Base-by-base conservation (phyloP, 2,797 vertebrate species). In the Lagorchestes hirsutus region DNA sequence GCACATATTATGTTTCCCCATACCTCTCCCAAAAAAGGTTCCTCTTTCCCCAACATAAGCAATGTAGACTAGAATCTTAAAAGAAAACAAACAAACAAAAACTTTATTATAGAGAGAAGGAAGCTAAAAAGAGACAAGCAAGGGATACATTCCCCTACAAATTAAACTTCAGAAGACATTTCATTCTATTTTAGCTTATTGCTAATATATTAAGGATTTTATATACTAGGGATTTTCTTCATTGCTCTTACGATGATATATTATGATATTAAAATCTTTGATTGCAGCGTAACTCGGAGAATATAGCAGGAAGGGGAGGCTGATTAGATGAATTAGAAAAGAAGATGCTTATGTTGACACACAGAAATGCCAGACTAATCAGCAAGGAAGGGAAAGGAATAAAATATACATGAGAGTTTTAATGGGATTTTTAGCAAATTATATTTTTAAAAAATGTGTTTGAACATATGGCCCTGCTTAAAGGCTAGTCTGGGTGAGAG, bases 391-490 rank as follows among this genome's bases (percentile, higher is more conserved):
- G 90, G 67, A 95, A 95, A 54, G 90, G 93, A 96, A 97, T 92
- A 96, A 96, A 97, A 34, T 55, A 87, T 57, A 93, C 54, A 90
- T 58, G 67, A 93, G 96, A 93, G 55, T 95, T 82, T 96, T 95
- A 96, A 92, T 96, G 54, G 90, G 18, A 1, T 91, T 97, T 97
- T 96, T 94, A 96, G 92, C 92, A 97, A 97, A 97, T 97, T 94
- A 96, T 90, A 96, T 93, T 96, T 96, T 95, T 91, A 27, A 96
- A 91, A 95, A 96, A 96, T 93, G 93, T 96, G 58, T 90, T 93
- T 95, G 94, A 95, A 94, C 92, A 93, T 94, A 93, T 95, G 95
- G 95, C 92, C 90, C 95, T 96, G 95, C 97, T 97, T 96, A 94
- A 96, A 59, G 95, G 92, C 87, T 92, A 93, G 67, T 59, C 9